Evolutionary conservation across 2,797 vertebrate genomes (phyloP).

Genomic region (Allobates femoralis): DNA sequence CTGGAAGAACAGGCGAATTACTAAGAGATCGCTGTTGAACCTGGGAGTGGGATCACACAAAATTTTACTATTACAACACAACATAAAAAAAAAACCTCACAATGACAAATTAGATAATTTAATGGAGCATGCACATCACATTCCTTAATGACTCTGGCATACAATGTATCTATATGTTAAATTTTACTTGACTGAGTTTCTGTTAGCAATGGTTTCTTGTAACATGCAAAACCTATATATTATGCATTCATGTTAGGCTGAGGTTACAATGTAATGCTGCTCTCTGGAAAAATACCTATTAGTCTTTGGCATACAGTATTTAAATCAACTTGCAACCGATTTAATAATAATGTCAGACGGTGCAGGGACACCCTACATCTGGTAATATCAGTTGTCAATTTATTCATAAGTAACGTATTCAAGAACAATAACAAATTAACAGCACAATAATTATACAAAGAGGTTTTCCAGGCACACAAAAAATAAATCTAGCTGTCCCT

Average conservation of each 20-base stretch:
- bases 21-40: constrained; percentile 80
- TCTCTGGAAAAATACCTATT: background rate
- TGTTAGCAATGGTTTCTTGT: constrained; percentile 45
- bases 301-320: background rate
- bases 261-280: background rate
- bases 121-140: constrained; percentile 59
- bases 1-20: constrained; percentile 79
- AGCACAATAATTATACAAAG: no score
- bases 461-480: no score
- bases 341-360: no score
- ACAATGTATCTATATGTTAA: constrained; percentile 33
- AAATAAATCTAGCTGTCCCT: no score
- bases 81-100: constrained; percentile 63
- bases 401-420: no score
- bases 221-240: constrained; percentile 8
- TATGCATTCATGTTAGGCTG: constrained; percentile 7
- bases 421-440: no score
- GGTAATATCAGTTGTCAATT: no score
- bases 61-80: constrained; percentile 68
- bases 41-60: constrained; percentile 80
- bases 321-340: background rate
- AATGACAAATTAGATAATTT: constrained; percentile 60
- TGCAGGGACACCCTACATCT: no score
- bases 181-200: background rate
- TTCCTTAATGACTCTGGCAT: constrained; percentile 47